phyloP scores from a whole-genome alignment of 2,797 vertebrate genomes.

The Pangasius macronema region DNA sequence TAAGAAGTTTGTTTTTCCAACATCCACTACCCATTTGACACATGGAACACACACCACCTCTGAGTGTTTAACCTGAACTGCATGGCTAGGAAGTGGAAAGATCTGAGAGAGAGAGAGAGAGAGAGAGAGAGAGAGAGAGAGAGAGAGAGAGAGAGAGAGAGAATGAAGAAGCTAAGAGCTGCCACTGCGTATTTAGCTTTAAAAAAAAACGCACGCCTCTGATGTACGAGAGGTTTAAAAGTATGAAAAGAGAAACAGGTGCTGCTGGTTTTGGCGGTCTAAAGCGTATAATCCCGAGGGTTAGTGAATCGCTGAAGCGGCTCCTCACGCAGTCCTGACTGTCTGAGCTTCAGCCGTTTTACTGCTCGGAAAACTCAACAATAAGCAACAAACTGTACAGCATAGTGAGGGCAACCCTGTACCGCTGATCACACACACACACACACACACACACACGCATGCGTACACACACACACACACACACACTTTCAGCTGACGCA shows the following conservation, averaged over 20 bases:
- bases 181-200: not conserved
- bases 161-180: not conserved
- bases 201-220: not conserved
- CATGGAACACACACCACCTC: not conserved
- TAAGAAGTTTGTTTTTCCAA: not conserved
- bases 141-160: not conserved
- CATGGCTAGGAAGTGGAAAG: not conserved
- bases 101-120: not conserved
- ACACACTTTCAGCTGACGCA: conserved; percentile 8
- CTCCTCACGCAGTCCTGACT: not conserved
- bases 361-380: not conserved
- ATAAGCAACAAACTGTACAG: conserved; percentile 1
- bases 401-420: conserved; percentile 1
- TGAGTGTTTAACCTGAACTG: not conserved
- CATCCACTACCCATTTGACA: not conserved
- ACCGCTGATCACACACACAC: conserved; percentile 5
- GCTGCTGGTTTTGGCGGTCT: not conserved
- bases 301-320: not conserved
- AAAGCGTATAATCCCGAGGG: not conserved
- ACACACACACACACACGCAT: conserved; percentile 26
- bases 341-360: not conserved
- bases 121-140: not conserved
- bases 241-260: not conserved
- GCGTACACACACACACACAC: conserved; percentile 28
- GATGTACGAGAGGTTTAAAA: not conserved